Percentiles rank a stretch among this genome's conserved stretches.
phyloP scores from a whole-genome alignment of 2,113 vertebrate genomes.

The Oncorhynchus kisutch region DNA sequence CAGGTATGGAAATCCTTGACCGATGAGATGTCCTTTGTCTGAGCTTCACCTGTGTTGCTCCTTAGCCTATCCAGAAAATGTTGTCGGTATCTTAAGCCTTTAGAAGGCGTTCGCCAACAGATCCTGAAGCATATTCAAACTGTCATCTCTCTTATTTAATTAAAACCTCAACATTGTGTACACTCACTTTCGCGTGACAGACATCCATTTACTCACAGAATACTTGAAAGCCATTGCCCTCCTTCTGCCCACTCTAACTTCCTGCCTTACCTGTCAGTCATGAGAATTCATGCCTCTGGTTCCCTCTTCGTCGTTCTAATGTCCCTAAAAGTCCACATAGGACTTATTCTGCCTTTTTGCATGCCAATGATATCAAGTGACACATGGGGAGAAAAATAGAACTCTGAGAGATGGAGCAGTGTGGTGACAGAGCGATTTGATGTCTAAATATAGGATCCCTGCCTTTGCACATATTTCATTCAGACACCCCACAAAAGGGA shows the following conservation, averaged over 20 bases:
- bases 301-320: neutral
- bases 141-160: neutral
- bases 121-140: neutral
- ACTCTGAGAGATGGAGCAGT: neutral
- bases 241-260: neutral
- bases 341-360: conserved; percentile 36
- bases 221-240: neutral
- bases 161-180: neutral
- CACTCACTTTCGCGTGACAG: neutral
- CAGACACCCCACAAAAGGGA: neutral
- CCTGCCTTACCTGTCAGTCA: conserved; percentile 5
- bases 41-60: conserved; percentile 27
- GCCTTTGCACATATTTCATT: conserved; percentile 43
- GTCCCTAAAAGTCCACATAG: conserved; percentile 15
- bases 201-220: neutral
- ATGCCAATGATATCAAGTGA: conserved; percentile 40
- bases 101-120: neutral
- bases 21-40: conserved; percentile 66
- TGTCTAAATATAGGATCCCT: conserved; percentile 52
- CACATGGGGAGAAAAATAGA: conserved; percentile 36
- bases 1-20: conserved; percentile 62
- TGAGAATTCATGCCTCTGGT: conserved; percentile 21
- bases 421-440: conserved; percentile 33
- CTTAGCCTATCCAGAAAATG: conserved; percentile 7
- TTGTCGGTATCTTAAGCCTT: neutral